Base-by-base conservation (phyloP, 2,888 invertebrate species). In the Stratiomys singularior region DNA sequence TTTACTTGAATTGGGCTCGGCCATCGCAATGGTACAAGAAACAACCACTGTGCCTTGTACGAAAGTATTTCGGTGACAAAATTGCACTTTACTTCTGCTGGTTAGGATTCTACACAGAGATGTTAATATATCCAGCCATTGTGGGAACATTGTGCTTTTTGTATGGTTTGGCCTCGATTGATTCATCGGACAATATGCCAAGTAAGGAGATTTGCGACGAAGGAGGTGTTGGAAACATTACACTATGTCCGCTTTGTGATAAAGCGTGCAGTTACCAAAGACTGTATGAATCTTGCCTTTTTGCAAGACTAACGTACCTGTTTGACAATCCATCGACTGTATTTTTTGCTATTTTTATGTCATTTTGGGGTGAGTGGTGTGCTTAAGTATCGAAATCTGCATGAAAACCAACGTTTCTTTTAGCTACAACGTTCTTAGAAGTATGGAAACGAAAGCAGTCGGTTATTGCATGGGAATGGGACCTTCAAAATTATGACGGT, bases 391-490 rank as follows among this genome's bases (percentile, higher is more conserved):
- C 15, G 3, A 52, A n/a, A 4, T 52, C 52, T 18, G 4, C 15
- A n/a, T 52, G 4, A 9, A 52, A 52, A 9, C 4, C 4, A 60
- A 64, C 28, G n/a, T 1, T 13, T 30, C 21, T 77, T 79, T 7
- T 58, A 87, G 87, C 86, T 15, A 87, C 86, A 15, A 87, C 87
- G 52, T 87, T 98, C 86, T 88, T 98, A 83, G 98, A 99, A 84
- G 88, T 98, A 79, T 99, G 99, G 99, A 96, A 97, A 85, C 89
- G 98, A 7, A 95, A 95, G 81, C 97, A 98, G 85, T 94, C 95
- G 0, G 92, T 97, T 0, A 89, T 98, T 13, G 93, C 95, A 66
- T 99, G 98, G 96, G 97, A 98, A 86, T 99, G 99, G 99, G 98
- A 98, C 84, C 88, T 98, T 28, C 93, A 94, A 47, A 93, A 94